Base-by-base conservation (phyloP, 2,113 vertebrate species). In the Passerina amoena region DNA sequence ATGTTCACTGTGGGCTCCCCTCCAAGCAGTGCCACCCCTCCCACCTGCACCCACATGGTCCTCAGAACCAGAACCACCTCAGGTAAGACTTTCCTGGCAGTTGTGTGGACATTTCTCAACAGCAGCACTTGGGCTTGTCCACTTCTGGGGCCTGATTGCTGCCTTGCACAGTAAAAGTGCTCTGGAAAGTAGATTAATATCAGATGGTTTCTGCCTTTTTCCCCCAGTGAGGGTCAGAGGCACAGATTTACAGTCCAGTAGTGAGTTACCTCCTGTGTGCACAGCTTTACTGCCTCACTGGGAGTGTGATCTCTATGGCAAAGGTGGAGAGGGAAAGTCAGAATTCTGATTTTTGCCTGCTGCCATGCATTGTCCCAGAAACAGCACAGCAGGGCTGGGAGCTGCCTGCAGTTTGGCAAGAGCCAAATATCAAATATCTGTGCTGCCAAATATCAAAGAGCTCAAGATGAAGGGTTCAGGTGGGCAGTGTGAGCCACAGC, bases 1-100 rank as follows among this genome's bases (percentile, higher is more conserved):
- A 98, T 99, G 20, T 99, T 99, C 96, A 99, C 99, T 4, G 99
- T 99, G 56, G 99, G 99, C 25, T 99, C 99, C 25, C 99, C 99
- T 68, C 99, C 99, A 6, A 99, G 98, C 93, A 99, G 99, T 50
- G 98, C 98, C 93, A 98, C 98, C 10, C 99, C 98, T 89, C 99
- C 99, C 3, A 97, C 98, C 75, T 99, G 99, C 97, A 98, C 99
- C 90, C 99, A 99, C 33, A 98, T 98, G 97, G 98, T 98, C 95
- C 98, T 98, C 73, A 98, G 98, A 76, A 98, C 99, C 25, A 98
- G 99, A 94, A 99, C 99, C 92, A 99, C 98, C 82, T 99, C 99
- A 97, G 99, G 99, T 99, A 93, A 98, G 97, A 13, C 56, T 28
- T 81, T 3, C 2, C 44, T 72, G 73, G 9, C 35, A 50, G 7